Percentiles rank a stretch among this genome's conserved stretches.
Evolutionary conservation across 2,797 vertebrate genomes (phyloP).

Genomic region (Avahi laniger): DNA sequence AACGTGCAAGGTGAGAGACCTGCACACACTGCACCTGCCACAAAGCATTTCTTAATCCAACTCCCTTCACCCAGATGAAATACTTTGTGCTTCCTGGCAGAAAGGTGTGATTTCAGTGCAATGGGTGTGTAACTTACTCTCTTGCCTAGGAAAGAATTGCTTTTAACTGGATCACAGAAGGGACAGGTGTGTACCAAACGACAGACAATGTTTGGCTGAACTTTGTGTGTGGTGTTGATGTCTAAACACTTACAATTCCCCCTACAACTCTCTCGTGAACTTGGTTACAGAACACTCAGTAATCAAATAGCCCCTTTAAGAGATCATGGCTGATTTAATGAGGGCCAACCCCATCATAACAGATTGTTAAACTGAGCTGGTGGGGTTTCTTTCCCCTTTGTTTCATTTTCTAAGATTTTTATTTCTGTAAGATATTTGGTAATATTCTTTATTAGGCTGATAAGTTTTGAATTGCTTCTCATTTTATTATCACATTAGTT

Average conservation of each 20-base stretch:
- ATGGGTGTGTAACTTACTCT: background rate
- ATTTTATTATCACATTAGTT: constrained; percentile 79
- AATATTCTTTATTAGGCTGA: constrained; percentile 77
- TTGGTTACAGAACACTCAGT: constrained; percentile 20
- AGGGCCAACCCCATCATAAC: constrained; percentile 12
- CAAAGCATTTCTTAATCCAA: constrained; percentile 17
- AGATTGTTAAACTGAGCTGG: constrained; percentile 45
- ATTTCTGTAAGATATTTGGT: constrained; percentile 63
- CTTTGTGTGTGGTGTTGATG: background rate
- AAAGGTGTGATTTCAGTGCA: background rate
- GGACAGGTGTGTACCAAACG: background rate
- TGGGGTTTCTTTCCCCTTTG: background rate
- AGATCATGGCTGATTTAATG: constrained; percentile 11
- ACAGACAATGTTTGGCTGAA: background rate
- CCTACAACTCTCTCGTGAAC: background rate
- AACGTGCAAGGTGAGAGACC: background rate
- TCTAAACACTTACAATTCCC: background rate
- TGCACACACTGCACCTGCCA: background rate
- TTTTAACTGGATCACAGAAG: background rate
- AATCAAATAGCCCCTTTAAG: constrained; percentile 57
- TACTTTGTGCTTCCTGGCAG: constrained; percentile 31
- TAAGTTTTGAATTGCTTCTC: constrained; percentile 76
- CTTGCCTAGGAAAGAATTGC: background rate
- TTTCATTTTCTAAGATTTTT: constrained; percentile 71
- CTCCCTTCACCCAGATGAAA: constrained; percentile 3